Evolutionary conservation across 2,888 invertebrate genomes (phyloP).

Genomic region (Mythimna vitellina): DNA sequence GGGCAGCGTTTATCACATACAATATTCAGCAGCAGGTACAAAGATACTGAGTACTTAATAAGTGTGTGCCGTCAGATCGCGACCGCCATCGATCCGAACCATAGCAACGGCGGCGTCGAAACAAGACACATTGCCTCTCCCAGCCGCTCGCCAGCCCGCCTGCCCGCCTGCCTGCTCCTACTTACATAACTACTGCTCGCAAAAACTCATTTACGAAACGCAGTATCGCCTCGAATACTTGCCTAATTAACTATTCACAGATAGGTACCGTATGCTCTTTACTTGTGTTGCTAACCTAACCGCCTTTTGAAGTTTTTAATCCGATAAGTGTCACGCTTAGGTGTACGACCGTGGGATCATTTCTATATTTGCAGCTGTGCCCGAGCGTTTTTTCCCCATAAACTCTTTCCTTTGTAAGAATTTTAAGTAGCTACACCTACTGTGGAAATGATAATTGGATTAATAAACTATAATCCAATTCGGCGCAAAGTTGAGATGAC

Average conservation of each 20-base stretch:
- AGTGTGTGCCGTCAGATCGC: conserved; percentile 59
- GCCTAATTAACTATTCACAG: conserved; percentile 73
- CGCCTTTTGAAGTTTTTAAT: conserved; percentile 41
- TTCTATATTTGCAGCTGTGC: conserved; percentile 48
- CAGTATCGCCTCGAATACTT: conserved; percentile 60
- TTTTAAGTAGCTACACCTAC: conserved; percentile 11
- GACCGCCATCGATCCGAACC: conserved; percentile 60
- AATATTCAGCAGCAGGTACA: conserved; percentile 62
- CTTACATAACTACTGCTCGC: conserved; percentile 66
- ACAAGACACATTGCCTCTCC: conserved; percentile 59
- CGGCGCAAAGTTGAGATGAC: background rate
- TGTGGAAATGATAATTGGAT: conserved; percentile 7
- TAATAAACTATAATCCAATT: conserved; percentile 7
- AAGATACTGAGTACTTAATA: conserved; percentile 61
- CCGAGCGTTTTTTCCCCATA: conserved; percentile 6
- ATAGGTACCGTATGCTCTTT: conserved; percentile 57
- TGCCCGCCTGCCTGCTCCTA: conserved; percentile 44
- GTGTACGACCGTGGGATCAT: conserved; percentile 42
- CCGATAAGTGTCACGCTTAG: conserved; percentile 39
- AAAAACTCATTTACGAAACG: conserved; percentile 73
- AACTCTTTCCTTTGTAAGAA: conserved; percentile 13
- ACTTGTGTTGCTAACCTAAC: conserved; percentile 27
- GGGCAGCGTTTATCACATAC: conserved; percentile 56
- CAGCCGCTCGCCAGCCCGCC: conserved; percentile 16
- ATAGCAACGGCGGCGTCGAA: conserved; percentile 58